Conservation (phyloP, 2,113 vertebrate genomes). For the Sinosuthora webbiana region DNA sequence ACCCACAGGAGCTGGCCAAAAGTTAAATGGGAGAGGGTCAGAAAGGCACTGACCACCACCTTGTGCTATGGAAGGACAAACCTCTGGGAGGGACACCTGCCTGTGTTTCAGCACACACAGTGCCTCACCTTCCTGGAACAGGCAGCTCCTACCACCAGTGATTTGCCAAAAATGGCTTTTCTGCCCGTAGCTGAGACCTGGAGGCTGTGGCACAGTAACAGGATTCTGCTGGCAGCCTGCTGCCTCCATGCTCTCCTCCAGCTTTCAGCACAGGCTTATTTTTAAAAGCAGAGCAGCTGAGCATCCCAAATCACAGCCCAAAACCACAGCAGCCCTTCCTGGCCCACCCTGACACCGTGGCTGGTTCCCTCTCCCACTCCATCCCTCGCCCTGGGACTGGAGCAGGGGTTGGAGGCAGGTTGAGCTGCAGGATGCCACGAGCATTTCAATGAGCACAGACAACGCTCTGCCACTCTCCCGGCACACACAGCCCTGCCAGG, state of each 20-base stretch:
- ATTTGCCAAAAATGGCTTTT: neutral
- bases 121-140: neutral
- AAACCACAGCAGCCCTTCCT: neutral
- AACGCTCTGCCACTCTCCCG: accelerated
- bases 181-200: neutral
- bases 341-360: too few species aligned
- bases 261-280: neutral
- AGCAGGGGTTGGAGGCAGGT: neutral
- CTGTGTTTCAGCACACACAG: accelerated
- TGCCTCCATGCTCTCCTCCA: neutral
- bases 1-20: neutral
- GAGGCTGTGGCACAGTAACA: neutral
- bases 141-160: neutral
- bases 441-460: neutral
- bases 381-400: neutral
- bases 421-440: neutral
- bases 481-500: accelerated
- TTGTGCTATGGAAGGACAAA: neutral
- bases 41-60: neutral
- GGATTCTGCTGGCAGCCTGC: neutral
- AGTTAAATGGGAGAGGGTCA: neutral
- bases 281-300: neutral
- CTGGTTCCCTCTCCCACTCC: neutral
- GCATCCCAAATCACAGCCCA: neutral
- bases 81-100: neutral